These are phyloP conservation scores for Automeris io DNA, from an alignment of 2,888 invertebrate species.

Conservation along the genomic window DNA sequence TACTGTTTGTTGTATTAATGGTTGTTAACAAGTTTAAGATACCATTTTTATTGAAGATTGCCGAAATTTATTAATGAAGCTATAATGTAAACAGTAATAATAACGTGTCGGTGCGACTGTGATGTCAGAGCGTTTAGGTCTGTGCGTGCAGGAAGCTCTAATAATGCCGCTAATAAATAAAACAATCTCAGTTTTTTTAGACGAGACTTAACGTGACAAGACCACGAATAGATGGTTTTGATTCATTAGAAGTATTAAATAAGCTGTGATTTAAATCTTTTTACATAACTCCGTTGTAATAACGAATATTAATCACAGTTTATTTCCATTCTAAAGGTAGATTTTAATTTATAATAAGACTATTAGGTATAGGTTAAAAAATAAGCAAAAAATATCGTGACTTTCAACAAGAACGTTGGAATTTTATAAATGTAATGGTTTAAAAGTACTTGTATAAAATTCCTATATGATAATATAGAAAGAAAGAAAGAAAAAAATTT, in stretches of 20 bases:
- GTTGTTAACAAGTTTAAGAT: not conserved
- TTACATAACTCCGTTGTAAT: not conserved
- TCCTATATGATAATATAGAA: too few species aligned
- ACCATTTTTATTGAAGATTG: not conserved
- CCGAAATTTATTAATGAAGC: not conserved
- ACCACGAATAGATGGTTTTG: not conserved
- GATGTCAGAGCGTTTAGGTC: constrained; percentile 27
- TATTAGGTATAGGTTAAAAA: too few species aligned
- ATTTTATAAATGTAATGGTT: too few species aligned
- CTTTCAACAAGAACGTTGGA: too few species aligned
- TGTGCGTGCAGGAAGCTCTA: constrained; percentile 29
- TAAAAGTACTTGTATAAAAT: too few species aligned
- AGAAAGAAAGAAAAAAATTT: too few species aligned
- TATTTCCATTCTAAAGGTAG: too few species aligned
- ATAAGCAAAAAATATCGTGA: too few species aligned
- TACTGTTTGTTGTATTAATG: not conserved
- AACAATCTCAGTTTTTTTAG: constrained; percentile 21
- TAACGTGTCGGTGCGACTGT: constrained; percentile 6
- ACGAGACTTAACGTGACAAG: not conserved
- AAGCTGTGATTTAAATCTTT: not conserved
- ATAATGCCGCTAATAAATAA: constrained; percentile 28
- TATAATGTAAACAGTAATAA: constrained; percentile 2
- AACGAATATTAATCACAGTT: too few species aligned
- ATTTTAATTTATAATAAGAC: too few species aligned
- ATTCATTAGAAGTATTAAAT: not conserved